phyloP scores from a whole-genome alignment of 2,797 vertebrate species.

The Cetoscarus ocellatus region DNA sequence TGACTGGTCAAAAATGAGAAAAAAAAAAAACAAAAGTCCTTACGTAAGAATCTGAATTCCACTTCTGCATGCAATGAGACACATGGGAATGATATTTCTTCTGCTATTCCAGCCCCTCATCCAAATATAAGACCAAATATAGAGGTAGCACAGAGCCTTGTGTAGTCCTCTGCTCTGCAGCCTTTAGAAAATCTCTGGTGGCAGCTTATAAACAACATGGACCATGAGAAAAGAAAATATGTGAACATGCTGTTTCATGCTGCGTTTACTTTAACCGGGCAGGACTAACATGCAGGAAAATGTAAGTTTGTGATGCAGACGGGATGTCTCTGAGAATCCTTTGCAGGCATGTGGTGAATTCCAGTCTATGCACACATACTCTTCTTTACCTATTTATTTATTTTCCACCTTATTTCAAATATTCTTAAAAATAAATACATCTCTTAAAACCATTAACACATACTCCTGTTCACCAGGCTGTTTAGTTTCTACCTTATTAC shows the following conservation, averaged over 20 bases:
- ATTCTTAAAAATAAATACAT: not conserved
- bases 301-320: conserved; percentile 21
- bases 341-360: not conserved
- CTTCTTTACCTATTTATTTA: too few relatives aligned
- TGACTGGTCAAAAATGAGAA: conserved; percentile 42
- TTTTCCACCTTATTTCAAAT: too few relatives aligned
- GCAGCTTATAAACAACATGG: conserved; percentile 49
- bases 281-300: conserved; percentile 11
- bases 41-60: conserved; percentile 54
- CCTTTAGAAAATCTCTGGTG: not conserved
- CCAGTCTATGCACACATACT: too few relatives aligned
- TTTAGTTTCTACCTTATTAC: too few relatives aligned
- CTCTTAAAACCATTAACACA: too few relatives aligned
- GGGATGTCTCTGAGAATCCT: not conserved
- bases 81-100: conserved; percentile 29
- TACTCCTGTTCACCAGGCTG: too few relatives aligned
- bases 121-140: conserved; percentile 34
- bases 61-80: conserved; percentile 18
- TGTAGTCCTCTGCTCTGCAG: conserved; percentile 17
- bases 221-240: conserved; percentile 47
- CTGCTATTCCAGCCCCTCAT: conserved; percentile 22
- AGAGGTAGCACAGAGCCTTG: conserved; percentile 21
- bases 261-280: conserved; percentile 26
- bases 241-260: conserved; percentile 11
- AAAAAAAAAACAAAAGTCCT: conserved; percentile 28